Percentiles rank a stretch among this genome's conserved stretches.
Conservation (phyloP, 2,113 vertebrate genomes). For the Oryzias celebensis region DNA sequence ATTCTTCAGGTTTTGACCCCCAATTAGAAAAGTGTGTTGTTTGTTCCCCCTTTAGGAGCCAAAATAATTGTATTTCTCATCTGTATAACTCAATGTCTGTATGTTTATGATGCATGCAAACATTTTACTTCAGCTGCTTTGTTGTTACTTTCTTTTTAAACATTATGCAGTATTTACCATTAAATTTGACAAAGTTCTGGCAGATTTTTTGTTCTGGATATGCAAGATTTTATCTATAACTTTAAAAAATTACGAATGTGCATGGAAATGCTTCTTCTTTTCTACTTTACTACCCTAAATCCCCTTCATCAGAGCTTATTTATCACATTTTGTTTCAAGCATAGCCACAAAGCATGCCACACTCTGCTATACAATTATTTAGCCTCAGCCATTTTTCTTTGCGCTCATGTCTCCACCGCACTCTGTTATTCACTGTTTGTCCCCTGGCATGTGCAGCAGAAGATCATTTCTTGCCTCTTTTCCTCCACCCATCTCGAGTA, state of each 20-base stretch:
- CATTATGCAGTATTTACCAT: no score
- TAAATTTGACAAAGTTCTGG: no score
- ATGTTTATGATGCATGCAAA: no score
- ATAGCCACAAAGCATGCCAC: conserved; percentile 57
- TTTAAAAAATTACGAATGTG: neutral
- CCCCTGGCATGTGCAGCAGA: conserved; percentile 55
- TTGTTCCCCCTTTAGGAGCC: no score
- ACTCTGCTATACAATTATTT: conserved; percentile 78
- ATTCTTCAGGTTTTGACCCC: no score
- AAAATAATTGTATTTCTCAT: no score
- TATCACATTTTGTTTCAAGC: conserved; percentile 66
- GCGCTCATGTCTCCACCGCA: conserved; percentile 48
- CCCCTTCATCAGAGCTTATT: conserved; percentile 26
- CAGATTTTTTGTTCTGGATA: neutral
- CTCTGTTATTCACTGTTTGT: conserved; percentile 59
- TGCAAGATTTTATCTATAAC: neutral
- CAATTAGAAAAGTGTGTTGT: no score
- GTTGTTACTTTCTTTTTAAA: no score
- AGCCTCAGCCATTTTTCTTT: conserved; percentile 65
- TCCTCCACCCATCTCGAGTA: conserved; percentile 68
- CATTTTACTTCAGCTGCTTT: no score
- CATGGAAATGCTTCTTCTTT: neutral
- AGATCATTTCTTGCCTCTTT: conserved; percentile 63
- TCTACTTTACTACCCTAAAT: neutral
- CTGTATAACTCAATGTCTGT: no score